phyloP scores from a whole-genome alignment of 1,140 invertebrate genomes.

The Tyrophagus putrescentiae region DNA sequence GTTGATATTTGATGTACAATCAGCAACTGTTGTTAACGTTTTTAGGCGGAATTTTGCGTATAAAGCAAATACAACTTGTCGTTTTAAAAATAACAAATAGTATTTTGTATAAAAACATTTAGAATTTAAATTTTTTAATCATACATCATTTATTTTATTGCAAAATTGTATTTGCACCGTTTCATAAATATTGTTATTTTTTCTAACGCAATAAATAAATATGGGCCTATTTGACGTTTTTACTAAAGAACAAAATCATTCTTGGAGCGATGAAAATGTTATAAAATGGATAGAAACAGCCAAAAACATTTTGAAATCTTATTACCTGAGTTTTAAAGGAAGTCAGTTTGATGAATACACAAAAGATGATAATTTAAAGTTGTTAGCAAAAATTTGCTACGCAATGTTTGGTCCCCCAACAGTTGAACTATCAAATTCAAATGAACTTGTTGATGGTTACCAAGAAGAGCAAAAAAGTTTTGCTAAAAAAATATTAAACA shows the following conservation, averaged over 20 bases:
- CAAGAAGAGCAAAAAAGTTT: neutral
- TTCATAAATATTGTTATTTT: no score
- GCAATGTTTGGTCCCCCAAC: conserved; percentile 5
- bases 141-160: no score
- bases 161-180: no score
- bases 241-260: neutral
- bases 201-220: no score
- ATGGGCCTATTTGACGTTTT: neutral
- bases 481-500: no score
- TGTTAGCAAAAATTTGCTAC: conserved; percentile 9
- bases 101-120: no score
- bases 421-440: neutral
- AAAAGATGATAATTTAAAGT: neutral
- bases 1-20: no score
- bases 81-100: no score
- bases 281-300: neutral
- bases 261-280: neutral
- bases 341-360: conserved; percentile 4
- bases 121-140: no score
- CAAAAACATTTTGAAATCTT: neutral
- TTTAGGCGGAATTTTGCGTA: no score
- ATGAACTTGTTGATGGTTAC: neutral
- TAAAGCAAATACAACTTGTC: no score
- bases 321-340: conserved; percentile 2
- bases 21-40: no score